phyloP scores from a whole-genome alignment of 2,888 invertebrate genomes.

The Spilosoma lubricipeda region DNA sequence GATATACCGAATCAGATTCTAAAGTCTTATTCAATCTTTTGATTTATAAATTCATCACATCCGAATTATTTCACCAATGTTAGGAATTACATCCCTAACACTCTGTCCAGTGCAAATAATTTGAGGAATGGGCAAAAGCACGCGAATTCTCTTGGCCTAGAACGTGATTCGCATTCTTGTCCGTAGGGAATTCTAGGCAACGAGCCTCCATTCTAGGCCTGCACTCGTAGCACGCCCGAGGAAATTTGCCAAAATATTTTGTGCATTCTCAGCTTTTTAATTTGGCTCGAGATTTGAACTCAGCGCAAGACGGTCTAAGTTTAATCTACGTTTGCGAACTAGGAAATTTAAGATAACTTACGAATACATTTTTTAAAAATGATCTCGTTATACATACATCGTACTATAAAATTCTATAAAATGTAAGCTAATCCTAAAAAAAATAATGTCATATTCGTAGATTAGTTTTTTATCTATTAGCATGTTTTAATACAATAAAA shows the following conservation, averaged over 20 bases:
- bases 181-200: constrained; percentile 56
- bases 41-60: constrained; percentile 25
- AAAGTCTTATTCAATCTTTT: constrained; percentile 29
- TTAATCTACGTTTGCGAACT: constrained; percentile 41
- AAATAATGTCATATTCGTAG: no score
- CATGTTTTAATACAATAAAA: no score
- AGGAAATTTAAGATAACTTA: constrained; percentile 28
- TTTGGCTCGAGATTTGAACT: constrained; percentile 53
- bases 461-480: no score
- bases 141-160: constrained; percentile 59
- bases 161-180: constrained; percentile 70
- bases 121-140: constrained; percentile 61
- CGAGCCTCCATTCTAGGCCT: constrained; percentile 53
- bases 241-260: constrained; percentile 67
- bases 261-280: constrained; percentile 62
- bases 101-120: constrained; percentile 58
- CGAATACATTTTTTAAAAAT: constrained; percentile 19
- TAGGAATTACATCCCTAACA: constrained; percentile 55
- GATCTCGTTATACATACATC: background rate
- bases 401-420: background rate
- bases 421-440: background rate
- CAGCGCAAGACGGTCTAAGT: constrained; percentile 44
- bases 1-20: no score
- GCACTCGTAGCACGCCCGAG: constrained; percentile 46
- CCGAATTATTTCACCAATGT: constrained; percentile 51